Evolutionary conservation across 2,113 vertebrate species (phyloP), one percentile per base, ranked within the genome.

Genomic region (Pitta sordida): DNA sequence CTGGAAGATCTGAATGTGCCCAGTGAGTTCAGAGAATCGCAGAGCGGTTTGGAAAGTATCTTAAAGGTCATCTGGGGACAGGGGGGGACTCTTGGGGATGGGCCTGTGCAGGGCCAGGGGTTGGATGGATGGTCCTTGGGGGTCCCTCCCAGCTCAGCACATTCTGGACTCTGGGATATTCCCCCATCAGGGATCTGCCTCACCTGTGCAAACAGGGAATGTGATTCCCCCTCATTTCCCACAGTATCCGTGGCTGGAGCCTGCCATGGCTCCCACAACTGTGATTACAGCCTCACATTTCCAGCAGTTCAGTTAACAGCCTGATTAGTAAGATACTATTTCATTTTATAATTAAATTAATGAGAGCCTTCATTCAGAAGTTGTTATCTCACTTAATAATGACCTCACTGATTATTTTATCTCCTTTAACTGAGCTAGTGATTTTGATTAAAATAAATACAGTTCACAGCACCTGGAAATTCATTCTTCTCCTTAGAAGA

Each of bases 391-490:
- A 90, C 97, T 97, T 98, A 97, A 98, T 98, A 98, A 97, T 97
- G 97, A 97, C 97, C 97, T 97, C 96, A 96, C 97, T 98, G 98
- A 98, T 98, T 98, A 97, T 97, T 97, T 96, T 97, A 96, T 97
- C 97, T 98, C 96, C 93, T 98, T 97, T 97, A 97, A 97, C 96
- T 92, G 96, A 95, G 94, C 94, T 96, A 97, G 96, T 97, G 97
- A 97, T 97, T 97, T 98, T 98, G 97, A 98, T 97, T 97, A 97
- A 98, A 97, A 97, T 98, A 98, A 98, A 98, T 97, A 98, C 97
- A 98, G 97, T 96, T 97, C 96, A 96, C 94, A 97, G 96, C 97
- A 97, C 97, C 98, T 98, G 97, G 95, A 98, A 97, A 94, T 96
- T 96, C 96, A 95, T 97, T 97, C 96, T 97, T 96, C 94, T 96